Evolutionary conservation across 2,888 invertebrate genomes (phyloP).

Genomic region (Hipparchia semele): DNA sequence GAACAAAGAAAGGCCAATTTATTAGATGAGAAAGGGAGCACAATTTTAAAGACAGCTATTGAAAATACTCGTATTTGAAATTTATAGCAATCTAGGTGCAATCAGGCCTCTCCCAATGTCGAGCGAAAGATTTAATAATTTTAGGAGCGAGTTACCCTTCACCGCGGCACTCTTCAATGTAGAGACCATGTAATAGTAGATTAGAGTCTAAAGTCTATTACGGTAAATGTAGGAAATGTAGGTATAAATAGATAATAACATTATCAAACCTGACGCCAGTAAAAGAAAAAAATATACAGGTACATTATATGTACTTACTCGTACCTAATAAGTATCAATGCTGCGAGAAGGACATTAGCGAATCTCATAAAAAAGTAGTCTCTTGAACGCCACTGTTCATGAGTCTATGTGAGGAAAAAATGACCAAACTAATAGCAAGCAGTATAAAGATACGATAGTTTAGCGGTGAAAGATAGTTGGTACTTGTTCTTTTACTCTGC

Average conservation of each 20-base stretch:
- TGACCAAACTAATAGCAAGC: slow-evolving; percentile 45
- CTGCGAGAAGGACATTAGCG: neutral
- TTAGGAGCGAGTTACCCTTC: slow-evolving; percentile 71
- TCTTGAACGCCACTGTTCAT: slow-evolving; percentile 30
- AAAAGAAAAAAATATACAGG: neutral
- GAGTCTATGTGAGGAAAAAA: slow-evolving; percentile 48
- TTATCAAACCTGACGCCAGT: neutral
- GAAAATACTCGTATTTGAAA: slow-evolving; percentile 73
- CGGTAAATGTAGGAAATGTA: neutral
- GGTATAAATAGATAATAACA: neutral
- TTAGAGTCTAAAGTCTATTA: slow-evolving; percentile 14
- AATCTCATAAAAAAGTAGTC: neutral
- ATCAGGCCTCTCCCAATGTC: slow-evolving; percentile 73
- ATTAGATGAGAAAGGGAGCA: slow-evolving; percentile 78
- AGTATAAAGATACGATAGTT: slow-evolving; percentile 63
- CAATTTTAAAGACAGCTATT: slow-evolving; percentile 74
- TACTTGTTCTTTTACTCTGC: slow-evolving; percentile 76
- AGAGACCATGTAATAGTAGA: slow-evolving; percentile 23
- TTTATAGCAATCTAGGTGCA: slow-evolving; percentile 79
- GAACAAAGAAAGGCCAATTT: slow-evolving; percentile 80
- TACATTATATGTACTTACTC: neutral
- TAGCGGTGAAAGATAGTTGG: slow-evolving; percentile 78
- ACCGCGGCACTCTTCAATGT: slow-evolving; percentile 41
- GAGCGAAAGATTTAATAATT: slow-evolving; percentile 74
- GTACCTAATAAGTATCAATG: neutral